Conservation (phyloP, 2,113 vertebrate genomes). For the Alouatta palliata region DNA sequence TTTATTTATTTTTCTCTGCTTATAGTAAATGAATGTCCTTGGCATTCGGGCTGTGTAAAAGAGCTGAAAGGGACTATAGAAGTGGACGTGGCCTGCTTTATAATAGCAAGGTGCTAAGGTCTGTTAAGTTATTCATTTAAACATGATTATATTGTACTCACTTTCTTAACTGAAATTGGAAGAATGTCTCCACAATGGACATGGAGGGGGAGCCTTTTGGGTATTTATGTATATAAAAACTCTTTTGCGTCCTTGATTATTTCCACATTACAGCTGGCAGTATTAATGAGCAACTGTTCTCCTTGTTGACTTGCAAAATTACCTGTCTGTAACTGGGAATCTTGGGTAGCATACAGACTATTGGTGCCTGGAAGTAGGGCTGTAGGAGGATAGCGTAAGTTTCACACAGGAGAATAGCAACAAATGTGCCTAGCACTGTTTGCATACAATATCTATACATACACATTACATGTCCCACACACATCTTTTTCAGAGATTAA, state of each 20-base stretch:
- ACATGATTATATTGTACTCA: not conserved
- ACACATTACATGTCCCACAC: not conserved
- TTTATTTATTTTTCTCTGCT: slow-evolving; percentile 12
- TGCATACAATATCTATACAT: not conserved
- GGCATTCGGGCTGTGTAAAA: not conserved
- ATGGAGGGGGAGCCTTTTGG: not conserved
- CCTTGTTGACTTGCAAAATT: not conserved
- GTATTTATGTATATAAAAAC: not conserved
- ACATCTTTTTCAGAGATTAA: not conserved
- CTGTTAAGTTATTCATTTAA: not conserved
- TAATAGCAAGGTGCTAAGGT: not conserved
- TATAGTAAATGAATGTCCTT: not conserved
- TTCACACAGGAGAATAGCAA: not conserved
- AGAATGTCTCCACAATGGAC: not conserved
- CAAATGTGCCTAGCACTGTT: not conserved
- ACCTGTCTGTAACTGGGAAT: not conserved
- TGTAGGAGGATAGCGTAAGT: rapidly evolving
- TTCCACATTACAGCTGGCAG: not conserved
- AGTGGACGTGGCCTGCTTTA: not conserved
- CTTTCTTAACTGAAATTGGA: not conserved
- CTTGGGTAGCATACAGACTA: not conserved
- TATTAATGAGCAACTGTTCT: not conserved
- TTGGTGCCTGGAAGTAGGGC: too few species aligned
- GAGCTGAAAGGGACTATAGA: not conserved
- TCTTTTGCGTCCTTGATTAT: not conserved